A percentile compares a stretch with the other conserved stretches of the same genome.
Conservation (phyloP, 2,888 invertebrate genomes). For the Nebria brevicollis region DNA sequence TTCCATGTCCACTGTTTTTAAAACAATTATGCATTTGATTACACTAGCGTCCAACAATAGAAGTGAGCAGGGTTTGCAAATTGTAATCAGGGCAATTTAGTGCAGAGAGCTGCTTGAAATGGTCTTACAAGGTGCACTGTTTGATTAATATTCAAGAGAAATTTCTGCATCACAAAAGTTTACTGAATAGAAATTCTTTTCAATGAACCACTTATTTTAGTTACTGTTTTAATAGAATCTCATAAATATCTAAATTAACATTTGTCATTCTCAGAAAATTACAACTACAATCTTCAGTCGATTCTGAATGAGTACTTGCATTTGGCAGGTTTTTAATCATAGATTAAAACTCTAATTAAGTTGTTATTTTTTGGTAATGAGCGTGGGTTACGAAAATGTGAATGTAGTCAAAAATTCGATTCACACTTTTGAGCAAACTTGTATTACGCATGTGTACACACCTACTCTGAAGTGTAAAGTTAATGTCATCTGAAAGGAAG, state of each 20-base stretch:
- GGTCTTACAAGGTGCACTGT: slow-evolving; percentile 34
- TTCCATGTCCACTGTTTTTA: slow-evolving; percentile 30
- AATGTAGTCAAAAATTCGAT: not conserved
- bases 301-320: too few relatives aligned
- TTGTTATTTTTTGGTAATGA: not conserved
- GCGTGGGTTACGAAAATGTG: not conserved
- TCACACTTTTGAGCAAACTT: not conserved
- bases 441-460: not conserved
- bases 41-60: slow-evolving; percentile 11
- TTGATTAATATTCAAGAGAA: slow-evolving; percentile 38
- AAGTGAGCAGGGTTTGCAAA: slow-evolving; percentile 30
- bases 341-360: not conserved
- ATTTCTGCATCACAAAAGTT: slow-evolving; percentile 10
- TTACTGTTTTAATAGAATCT: not conserved
- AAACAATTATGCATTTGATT: slow-evolving; percentile 25
- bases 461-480: not conserved
- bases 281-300: not conserved
- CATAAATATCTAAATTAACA: not conserved
- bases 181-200: not conserved
- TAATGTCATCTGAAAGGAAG: slow-evolving; percentile 39
- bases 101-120: slow-evolving; percentile 28
- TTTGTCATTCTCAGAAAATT: not conserved
- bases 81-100: slow-evolving; percentile 40
- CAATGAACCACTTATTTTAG: not conserved
- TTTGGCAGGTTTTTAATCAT: too few relatives aligned